A percentile compares a stretch with the other conserved stretches of the same genome.
phyloP scores from a whole-genome alignment of 2,113 vertebrate genomes.

The Hassar affinis region DNA sequence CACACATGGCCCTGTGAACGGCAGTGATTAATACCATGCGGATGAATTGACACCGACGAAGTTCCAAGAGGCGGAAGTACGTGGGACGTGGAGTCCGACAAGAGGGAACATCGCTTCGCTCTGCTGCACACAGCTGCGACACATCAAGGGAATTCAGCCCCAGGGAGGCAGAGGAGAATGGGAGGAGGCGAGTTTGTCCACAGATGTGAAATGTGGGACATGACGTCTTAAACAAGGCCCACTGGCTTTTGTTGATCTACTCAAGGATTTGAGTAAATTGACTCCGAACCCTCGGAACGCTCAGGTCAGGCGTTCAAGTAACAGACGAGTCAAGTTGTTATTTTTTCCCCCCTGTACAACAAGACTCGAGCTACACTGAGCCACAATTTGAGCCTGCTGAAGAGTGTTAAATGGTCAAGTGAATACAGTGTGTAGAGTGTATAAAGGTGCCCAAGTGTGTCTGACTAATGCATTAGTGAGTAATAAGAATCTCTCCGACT shows the following conservation, averaged over 20 bases:
- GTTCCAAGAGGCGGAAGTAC: conserved; percentile 40
- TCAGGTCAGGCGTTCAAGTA: not conserved
- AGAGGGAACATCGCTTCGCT: conserved; percentile 49
- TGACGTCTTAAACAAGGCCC: conserved; percentile 17
- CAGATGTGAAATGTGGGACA: conserved; percentile 43
- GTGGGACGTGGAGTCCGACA: conserved; percentile 53
- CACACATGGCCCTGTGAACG: conserved; percentile 7
- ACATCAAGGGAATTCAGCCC: conserved; percentile 40
- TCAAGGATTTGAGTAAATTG: conserved; percentile 11
- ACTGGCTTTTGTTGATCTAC: conserved; percentile 24
- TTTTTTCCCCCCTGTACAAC: not conserved
- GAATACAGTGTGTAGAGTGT: conserved; percentile 13
- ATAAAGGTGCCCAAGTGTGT: conserved; percentile 33
- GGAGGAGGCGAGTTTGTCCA: conserved; percentile 20
- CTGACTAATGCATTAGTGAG: conserved; percentile 44
- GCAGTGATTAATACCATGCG: conserved; percentile 43
- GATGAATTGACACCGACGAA: conserved; percentile 46
- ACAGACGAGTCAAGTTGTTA: not conserved
- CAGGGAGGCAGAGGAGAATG: conserved; percentile 9
- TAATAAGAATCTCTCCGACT: conserved; percentile 36
- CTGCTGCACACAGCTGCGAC: conserved; percentile 54
- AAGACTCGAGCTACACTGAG: not conserved
- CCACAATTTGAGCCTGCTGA: not conserved
- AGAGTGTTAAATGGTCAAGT: conserved; percentile 40
- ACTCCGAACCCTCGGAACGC: not conserved